Evolutionary conservation across 2,888 invertebrate species (phyloP), one percentile per base, ranked within the genome.

Genomic region (Drosophila aldrichi): DNA sequence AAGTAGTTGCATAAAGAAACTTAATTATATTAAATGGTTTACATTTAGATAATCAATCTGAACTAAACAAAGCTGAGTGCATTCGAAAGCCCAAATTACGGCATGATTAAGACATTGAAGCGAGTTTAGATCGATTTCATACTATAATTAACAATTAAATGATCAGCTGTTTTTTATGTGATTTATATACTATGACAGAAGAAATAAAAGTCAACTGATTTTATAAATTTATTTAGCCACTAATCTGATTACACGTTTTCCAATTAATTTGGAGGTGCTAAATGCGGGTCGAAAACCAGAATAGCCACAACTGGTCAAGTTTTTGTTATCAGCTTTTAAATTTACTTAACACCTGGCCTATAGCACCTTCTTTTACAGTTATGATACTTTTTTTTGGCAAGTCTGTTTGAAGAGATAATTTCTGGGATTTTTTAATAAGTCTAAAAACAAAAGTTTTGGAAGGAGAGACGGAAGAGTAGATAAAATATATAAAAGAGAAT

Each of bases 221-320:
- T 48, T 48, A n/a, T 3, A 49, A 48, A 12, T 29, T 48, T 10
- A 6, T 48, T 48, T 12, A 48, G 12, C 10, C n/a, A 29, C 10
- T 29, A n/a, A 18, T 32, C 48, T 18, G 48, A 49, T 32, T 29
- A 32, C n/a, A 32, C 10, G 18, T 49, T 49, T 32, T 18, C 18
- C 48, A 32, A 32, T 32, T 32, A 49, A 49, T 29, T 32, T 49
- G 7, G 3, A 12, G 3, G n/a, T 32, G 48, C 48, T 49, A 49
- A 49, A 29, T 18, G 32, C 32, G 18, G 29, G n/a, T 48, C 29
- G 10, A 10, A 49, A 32, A 49, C 48, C 48, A 49, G 48, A 32
- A 49, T 49, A 32, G 48, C 32, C 3, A 10, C 2, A 49, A 6
- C 48, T 29, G 29, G 6, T 49, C 18, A 49, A 32, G 18, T 32